Percentiles rank a stretch among this genome's conserved stretches.
phyloP scores from a whole-genome alignment of 2,888 invertebrate species.

The Tenthredo distinguenda region DNA sequence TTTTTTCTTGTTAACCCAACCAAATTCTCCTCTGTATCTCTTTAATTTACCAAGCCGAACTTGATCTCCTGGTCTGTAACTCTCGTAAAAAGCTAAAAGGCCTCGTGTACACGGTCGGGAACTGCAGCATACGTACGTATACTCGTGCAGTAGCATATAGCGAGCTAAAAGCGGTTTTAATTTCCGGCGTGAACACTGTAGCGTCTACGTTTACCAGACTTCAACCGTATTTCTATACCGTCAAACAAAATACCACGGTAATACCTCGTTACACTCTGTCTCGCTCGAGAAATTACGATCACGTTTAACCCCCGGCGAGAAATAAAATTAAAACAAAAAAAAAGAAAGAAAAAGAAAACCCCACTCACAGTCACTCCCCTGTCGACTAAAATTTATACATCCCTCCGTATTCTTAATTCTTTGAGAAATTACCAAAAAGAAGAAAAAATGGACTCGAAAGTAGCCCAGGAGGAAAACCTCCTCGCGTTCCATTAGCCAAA shows the following conservation, averaged over 20 bases:
- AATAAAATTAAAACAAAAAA: not conserved
- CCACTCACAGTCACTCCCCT: not conserved
- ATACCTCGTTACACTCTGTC: slow-evolving; percentile 37
- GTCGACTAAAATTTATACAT: slow-evolving; percentile 2
- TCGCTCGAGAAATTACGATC: slow-evolving; percentile 37
- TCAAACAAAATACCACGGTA: slow-evolving; percentile 28
- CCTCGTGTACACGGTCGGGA: not conserved
- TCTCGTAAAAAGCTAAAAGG: slow-evolving; percentile 44
- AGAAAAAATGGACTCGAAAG: not conserved
- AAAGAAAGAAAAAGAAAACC: not conserved
- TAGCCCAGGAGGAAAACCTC: not conserved
- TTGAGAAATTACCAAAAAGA: not conserved
- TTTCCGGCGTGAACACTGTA: slow-evolving; percentile 68
- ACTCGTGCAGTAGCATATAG: slow-evolving; percentile 55
- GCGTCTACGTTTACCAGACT: slow-evolving; percentile 26
- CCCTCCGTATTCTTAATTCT: not conserved
- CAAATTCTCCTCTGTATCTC: not conserved
- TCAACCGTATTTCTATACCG: slow-evolving; percentile 5
- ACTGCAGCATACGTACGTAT: not conserved
- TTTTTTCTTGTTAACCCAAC: not conserved
- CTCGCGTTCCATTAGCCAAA: not conserved
- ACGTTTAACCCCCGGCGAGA: not conserved
- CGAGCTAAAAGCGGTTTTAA: slow-evolving; percentile 73
- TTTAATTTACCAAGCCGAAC: slow-evolving; percentile 23
- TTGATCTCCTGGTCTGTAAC: not conserved